These are phyloP conservation scores for Pollenia griseotomentosa DNA, from an alignment of 2,888 invertebrate species.

Conservation along the genomic window DNA sequence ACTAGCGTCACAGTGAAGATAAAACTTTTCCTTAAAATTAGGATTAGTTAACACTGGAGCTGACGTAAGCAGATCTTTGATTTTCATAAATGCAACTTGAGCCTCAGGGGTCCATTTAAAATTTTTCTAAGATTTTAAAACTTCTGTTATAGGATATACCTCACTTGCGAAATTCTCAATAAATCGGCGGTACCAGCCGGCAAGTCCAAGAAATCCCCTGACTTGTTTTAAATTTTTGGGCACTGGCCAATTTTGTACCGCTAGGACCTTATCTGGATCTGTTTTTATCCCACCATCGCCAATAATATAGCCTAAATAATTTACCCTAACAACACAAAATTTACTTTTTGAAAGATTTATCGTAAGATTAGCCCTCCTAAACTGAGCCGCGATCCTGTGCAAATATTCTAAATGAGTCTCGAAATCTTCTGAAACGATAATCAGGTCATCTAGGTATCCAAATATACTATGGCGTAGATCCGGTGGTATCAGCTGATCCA, in stretches of 20 bases:
- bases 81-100: conserved; percentile 24
- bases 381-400: conserved; percentile 38
- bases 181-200: too few species aligned
- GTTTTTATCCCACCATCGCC: conserved; percentile 31
- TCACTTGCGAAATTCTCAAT: too few species aligned
- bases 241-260: background rate
- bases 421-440: conserved; percentile 15
- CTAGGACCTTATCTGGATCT: conserved; percentile 22
- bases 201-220: too few species aligned
- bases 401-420: background rate
- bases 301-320: conserved; percentile 27
- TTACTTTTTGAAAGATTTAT: conserved; percentile 30
- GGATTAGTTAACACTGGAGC: conserved; percentile 44
- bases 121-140: too few species aligned
- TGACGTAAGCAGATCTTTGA: conserved; percentile 40
- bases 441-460: conserved; percentile 6
- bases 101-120: too few species aligned
- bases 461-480: background rate
- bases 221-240: conserved; percentile 22
- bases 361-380: conserved; percentile 22
- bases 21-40: conserved; percentile 40
- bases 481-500: conserved; percentile 8
- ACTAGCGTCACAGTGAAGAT: conserved; percentile 67
- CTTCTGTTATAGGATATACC: too few species aligned
- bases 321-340: conserved; percentile 30